Evolutionary conservation across 2,113 vertebrate genomes (phyloP), one percentile per base, ranked within the genome.

Genomic region (Naja naja): DNA sequence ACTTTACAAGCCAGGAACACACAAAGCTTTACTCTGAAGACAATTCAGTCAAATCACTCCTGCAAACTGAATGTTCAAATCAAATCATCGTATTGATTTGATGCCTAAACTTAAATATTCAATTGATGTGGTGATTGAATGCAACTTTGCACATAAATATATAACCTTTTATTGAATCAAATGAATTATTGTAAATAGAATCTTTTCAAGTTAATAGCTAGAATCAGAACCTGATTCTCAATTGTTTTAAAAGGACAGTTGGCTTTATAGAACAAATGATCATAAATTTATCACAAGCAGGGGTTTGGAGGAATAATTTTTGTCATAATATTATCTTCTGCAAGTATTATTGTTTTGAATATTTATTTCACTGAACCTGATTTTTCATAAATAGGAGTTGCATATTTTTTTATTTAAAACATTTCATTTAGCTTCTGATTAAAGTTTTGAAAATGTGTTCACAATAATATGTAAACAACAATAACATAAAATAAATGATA

Each of bases 241-340:
- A 89, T 69, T 90, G 45, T 27, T 69, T 69, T 53, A 43, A 85
- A 91, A 3, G 85, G 87, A 60, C 90, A 93, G 69, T 69, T 94
- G 45, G 0, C 69, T 91, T 96, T 52, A 94, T 87, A 92, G 93
- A 90, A 89, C 87, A 52, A 58, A 23, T 6, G 94, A 10, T 93
- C 23, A 94, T 18, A n/a, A 14, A 2, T 87, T 90, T 81, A 49
- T n/a, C 52, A 30, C 56, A 93, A 56, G 3, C 92, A 87, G 91
- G 11, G 53, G 56, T 88, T 55, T 45, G 55, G 20, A 27, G 22
- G 12, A 58, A 16, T 85, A 7, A 90, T 22, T 88, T 8, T 93
- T 69, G 86, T 90, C 34, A 5, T 92, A 27, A 94, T 95, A 25
- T 39, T 34, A 16, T 88, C 0, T 87, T 43, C 39, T 43, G 55